phyloP scores from a whole-genome alignment of 2,797 vertebrate species.

The Columba guinea region DNA sequence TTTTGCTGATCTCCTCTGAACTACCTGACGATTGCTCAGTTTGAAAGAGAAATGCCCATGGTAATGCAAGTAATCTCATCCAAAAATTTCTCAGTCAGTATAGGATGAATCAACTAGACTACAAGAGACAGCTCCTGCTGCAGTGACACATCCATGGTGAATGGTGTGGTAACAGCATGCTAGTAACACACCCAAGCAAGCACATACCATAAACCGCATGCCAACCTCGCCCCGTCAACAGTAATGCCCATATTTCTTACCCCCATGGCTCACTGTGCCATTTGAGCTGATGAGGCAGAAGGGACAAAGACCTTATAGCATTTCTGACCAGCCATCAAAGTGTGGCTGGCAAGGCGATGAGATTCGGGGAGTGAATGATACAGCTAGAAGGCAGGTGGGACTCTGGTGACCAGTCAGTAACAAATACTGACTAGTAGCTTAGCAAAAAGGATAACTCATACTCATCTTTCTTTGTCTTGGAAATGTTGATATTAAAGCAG shows the following conservation, averaged over 20 bases:
- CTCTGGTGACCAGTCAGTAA: not conserved
- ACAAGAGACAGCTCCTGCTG: not conserved
- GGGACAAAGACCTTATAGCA: not conserved
- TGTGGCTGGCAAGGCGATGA: fast-evolving
- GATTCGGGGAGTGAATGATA: not conserved
- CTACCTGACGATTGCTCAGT: not conserved
- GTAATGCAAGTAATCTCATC: not conserved
- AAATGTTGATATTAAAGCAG: not conserved
- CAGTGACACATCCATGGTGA: not conserved
- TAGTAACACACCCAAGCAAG: not conserved
- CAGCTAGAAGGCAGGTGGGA: not conserved
- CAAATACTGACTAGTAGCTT: not conserved
- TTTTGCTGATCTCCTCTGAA: not conserved
- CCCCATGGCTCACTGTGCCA: not conserved
- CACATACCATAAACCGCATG: not conserved
- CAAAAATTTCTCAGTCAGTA: not conserved
- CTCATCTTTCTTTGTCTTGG: not conserved
- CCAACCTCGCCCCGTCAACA: not conserved
- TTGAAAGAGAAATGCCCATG: not conserved
- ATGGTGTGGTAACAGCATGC: fast-evolving
- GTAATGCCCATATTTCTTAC: not conserved
- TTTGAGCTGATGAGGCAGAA: not conserved
- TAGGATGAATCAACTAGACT: not conserved
- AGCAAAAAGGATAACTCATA: not conserved
- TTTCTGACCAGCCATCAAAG: not conserved